Evolutionary conservation across 2,797 vertebrate species (phyloP), one percentile per base, ranked within the genome.

Genomic region (Amblyraja radiata): DNA sequence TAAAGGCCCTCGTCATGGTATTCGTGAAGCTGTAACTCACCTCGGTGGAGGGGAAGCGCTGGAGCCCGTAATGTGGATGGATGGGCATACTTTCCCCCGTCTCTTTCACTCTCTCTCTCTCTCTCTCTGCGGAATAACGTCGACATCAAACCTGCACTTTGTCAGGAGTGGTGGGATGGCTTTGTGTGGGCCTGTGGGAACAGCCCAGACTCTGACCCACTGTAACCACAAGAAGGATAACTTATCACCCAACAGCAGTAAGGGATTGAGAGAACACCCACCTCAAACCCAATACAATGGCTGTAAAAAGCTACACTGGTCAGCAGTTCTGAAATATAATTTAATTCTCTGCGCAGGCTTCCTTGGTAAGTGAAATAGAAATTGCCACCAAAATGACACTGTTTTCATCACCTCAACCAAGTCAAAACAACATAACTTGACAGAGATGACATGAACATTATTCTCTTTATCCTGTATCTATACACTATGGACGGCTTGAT

Each of bases 1-100:
- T 94, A 94, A 93, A 95, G 94, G 93, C 84, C 93, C 94, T 93
- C 91, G 94, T 93, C 94, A 93, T 93, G 92, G 88, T 93, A 90
- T 93, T 93, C 93, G 76, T 93, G 93, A 94, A 93, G 93, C 88
- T 91, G 93, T 94, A 94, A 94, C 93, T 94, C 93, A 94, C 91
- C 93, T 94, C 94, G 93, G 93, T 39, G 28, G 71, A 9, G 39
- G 5, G 9, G 94, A 84, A 74, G 58, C 76, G 90, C 93, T 93
- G 94, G 94, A 94, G 93, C 93, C 93, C 93, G 93, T 93, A 93
- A 93, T 86, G 88, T 90, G 61, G 79, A 93, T 90, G 68, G 88
- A 90, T 71, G n/a, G 23, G 73, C 14, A 1, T 39, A 58, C 13
- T 92, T 58, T 76, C 13, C n/a, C n/a, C 16, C 23, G 21, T 91